phyloP scores from a whole-genome alignment of 1,140 invertebrate genomes.

The Cherax destructor region DNA sequence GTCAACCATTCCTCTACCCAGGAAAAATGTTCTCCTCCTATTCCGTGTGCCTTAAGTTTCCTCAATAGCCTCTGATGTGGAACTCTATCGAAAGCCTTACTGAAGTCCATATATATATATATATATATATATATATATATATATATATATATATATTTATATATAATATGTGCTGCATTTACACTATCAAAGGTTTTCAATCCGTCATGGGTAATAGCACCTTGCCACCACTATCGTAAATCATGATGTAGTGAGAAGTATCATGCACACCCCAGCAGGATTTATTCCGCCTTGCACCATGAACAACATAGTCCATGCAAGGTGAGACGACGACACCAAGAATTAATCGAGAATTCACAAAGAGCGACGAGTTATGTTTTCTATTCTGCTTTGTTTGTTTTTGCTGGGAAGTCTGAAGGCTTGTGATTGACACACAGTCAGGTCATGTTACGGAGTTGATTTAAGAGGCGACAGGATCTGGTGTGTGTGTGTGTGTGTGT shows the following conservation, averaged over 20 bases:
- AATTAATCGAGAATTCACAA: not conserved
- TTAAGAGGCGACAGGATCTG: too few species aligned
- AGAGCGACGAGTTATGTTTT: not conserved
- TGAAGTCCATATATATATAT: not conserved
- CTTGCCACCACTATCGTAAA: not conserved
- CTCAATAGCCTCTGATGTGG: too few species aligned
- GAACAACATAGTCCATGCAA: not conserved
- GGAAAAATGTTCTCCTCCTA: too few species aligned
- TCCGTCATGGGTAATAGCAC: not conserved
- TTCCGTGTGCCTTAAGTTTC: too few species aligned
- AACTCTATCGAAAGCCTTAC: too few species aligned
- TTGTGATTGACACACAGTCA: too few species aligned
- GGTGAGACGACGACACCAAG: not conserved
- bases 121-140: slow-evolving; percentile 29
- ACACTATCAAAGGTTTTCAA: not conserved
- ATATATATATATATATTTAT: slow-evolving; percentile 9
- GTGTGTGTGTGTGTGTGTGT: too few species aligned
- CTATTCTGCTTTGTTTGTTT: not conserved
- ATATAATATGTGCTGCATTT: too few species aligned
- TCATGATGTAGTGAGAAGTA: not conserved
- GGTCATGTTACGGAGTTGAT: too few species aligned
- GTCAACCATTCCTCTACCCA: too few species aligned
- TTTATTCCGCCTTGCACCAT: not conserved
- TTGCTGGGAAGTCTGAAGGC: too few species aligned
- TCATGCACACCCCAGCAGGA: not conserved